A percentile compares a stretch with the other conserved stretches of the same genome.
phyloP scores from a whole-genome alignment of 92 coral and sea anemone genomes.

The Heteractis magnifica region DNA sequence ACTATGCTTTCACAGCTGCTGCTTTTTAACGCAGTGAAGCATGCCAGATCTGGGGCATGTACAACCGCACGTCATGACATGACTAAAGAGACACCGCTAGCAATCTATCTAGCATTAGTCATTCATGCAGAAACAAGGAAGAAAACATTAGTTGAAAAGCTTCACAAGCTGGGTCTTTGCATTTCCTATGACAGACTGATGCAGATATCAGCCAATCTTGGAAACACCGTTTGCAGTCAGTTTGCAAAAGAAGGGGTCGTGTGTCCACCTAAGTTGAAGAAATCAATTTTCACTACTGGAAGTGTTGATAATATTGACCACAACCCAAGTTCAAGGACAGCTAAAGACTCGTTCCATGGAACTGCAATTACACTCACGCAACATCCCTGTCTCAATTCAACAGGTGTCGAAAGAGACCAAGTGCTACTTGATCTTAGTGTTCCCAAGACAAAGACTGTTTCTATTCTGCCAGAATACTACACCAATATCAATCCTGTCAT shows the following conservation, averaged over 20 bases:
- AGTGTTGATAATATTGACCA: constrained; percentile 63
- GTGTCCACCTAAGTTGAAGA: constrained; percentile 51
- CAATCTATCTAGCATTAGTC: constrained; percentile 48
- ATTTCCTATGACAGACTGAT: constrained; percentile 54
- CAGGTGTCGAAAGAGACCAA: constrained; percentile 46
- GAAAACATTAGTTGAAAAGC: constrained; percentile 48
- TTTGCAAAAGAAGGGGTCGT: constrained; percentile 50
- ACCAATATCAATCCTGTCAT: constrained; percentile 42
- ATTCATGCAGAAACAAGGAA: constrained; percentile 57
- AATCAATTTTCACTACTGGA: constrained; percentile 53
- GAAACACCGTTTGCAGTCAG: constrained; percentile 37
- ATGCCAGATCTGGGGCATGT: constrained; percentile 20
- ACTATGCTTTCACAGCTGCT: constrained; percentile 34
- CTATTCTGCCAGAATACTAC: constrained; percentile 54
- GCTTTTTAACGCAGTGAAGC: constrained; percentile 40
- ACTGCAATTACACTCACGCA: constrained; percentile 47
- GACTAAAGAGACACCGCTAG: constrained; percentile 43
- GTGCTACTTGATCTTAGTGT: constrained; percentile 35
- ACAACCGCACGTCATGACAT: constrained; percentile 32
- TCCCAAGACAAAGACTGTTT: constrained; percentile 35
- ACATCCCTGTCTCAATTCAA: constrained; percentile 25
- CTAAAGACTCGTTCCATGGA: constrained; percentile 56
- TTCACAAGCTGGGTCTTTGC: constrained; percentile 45
- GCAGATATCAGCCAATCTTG: constrained; percentile 45
- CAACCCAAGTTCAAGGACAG: constrained; percentile 60